Conservation (phyloP, 2,888 invertebrate species). For the Tortricodes alternella region DNA sequence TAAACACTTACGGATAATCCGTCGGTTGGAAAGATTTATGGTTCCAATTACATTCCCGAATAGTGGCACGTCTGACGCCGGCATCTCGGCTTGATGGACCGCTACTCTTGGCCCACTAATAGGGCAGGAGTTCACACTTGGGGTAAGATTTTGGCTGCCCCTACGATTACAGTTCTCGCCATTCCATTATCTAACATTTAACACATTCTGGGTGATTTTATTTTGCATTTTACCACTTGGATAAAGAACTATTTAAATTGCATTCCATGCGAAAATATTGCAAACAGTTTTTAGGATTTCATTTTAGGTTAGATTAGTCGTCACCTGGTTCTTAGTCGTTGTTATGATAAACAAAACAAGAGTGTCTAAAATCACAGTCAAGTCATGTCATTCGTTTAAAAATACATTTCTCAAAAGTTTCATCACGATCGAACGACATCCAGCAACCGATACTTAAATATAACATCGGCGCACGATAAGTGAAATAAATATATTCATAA, state of each 20-base stretch:
- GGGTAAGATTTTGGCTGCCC: not conserved
- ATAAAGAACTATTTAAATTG: too few relatives aligned
- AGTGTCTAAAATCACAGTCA: not conserved
- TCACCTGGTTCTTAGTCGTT: not conserved
- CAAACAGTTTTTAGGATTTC: too few relatives aligned
- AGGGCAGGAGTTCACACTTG: not conserved
- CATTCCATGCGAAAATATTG: too few relatives aligned
- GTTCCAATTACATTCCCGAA: constrained; percentile 26
- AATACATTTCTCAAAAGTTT: not conserved
- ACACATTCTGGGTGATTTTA: too few relatives aligned
- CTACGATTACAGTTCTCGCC: too few relatives aligned
- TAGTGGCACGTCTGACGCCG: constrained; percentile 7
- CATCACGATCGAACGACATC: constrained; percentile 13
- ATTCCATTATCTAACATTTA: too few relatives aligned
- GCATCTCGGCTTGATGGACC: constrained; percentile 17
- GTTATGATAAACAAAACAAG: not conserved
- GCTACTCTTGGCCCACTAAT: not conserved
- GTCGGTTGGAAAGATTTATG: constrained; percentile 21
- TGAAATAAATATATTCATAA: constrained; percentile 58
- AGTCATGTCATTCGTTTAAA: not conserved
- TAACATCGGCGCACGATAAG: constrained; percentile 39
- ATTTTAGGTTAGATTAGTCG: too few relatives aligned
- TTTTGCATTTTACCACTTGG: too few relatives aligned
- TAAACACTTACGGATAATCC: constrained; percentile 9
- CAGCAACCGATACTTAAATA: constrained; percentile 2